Evolutionary conservation across 2,888 invertebrate genomes (phyloP), one percentile per base, ranked within the genome.

Genomic region (Rhogogaster chlorosoma): DNA sequence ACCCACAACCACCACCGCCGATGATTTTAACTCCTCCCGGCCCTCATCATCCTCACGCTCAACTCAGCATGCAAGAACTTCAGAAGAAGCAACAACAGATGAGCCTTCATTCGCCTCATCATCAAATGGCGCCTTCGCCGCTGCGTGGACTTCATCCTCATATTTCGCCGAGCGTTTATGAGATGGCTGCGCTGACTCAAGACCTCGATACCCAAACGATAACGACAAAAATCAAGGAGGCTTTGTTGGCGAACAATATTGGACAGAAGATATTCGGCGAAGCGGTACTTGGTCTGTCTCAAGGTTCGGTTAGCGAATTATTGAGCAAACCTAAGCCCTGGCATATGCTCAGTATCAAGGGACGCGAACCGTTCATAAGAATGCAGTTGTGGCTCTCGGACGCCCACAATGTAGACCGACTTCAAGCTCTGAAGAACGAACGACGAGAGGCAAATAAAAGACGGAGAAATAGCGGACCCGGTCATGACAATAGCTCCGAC

Each of bases 231-330:
- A 99, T 99, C 92, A 99, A 99, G 93, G 99, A 99, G 93, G 98
- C 99, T 0, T 95, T 99, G 12, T 95, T 99, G 83, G 99, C 99
- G 61, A 99, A 99, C 93, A 99, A 99, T 92, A 98, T 99, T 89
- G 99, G 99, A 3, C 99, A 99, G 94, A 99, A 99, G 95, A 98
- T 98, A 87, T 99, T 99, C 91, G 99, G 99, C 12, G 99, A 99
- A 94, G 99, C 98, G 0, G 99, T 99, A 4, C 95, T 99, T 18
- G 99, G 99, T 0, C 95, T 99, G 42, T 99, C 99, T 0, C 99
- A 99, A 94, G 99, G 98, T 15, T 98, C 99, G 2, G 99, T 99
- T 15, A 99, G 99, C 91, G 99, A 99, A 94, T 95, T 99, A 87
- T 95, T 99, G 9, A 99, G 99, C 86, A 99, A 99, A 93, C 99